Evolutionary conservation across 2,797 vertebrate species (phyloP), one percentile per base, ranked within the genome.

Genomic region (Gallinago nigripennis): DNA sequence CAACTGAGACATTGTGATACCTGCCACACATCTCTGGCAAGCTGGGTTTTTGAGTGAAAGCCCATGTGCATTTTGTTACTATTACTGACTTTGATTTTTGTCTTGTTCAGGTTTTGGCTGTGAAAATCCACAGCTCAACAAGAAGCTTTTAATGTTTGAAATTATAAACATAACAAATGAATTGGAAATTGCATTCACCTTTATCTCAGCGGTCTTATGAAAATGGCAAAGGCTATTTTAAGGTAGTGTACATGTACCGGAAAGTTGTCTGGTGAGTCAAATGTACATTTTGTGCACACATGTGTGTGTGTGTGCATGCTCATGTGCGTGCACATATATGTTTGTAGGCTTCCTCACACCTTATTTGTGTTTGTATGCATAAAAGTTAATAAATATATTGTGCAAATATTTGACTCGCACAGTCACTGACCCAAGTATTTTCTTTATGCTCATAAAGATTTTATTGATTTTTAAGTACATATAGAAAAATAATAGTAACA

Each of bases 301-400:
- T 10, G 37, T 37, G 0, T 2, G 5, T 30, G 4, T 17, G 4
- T 13, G 11, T 12, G 4, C 23, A 43, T 17, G 16, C 17, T 17
- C 41, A 14, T 28, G 7, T 12, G 16, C 6, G 5, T n/a, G 6
- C 10, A 10, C 6, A 7, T 17, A 9, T 9, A 16, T 57, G 13
- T 37, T 53, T 54, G 27, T 24, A 18, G 39, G 30, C 8, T 43
- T 73, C 41, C 3, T 41, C 37, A 48, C 9, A 51, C 2, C 13
- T 75, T 33, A 14, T 61, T 83, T 61, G 17, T 13, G 13, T 80
- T 43, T 45, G 14, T 27, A 10, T 16, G 4, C 0, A 19, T 51
- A 6, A 3, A 35, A 58, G 37, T 21, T 46, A 57, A 69, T 30
- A 60, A 80, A 51, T 35, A 69, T 20, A 41, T 28, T 28, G 6